A percentile compares a stretch with the other conserved stretches of the same genome.
Evolutionary conservation across 2,888 invertebrate species (phyloP).

Genomic region (Meandrusa payeni): DNA sequence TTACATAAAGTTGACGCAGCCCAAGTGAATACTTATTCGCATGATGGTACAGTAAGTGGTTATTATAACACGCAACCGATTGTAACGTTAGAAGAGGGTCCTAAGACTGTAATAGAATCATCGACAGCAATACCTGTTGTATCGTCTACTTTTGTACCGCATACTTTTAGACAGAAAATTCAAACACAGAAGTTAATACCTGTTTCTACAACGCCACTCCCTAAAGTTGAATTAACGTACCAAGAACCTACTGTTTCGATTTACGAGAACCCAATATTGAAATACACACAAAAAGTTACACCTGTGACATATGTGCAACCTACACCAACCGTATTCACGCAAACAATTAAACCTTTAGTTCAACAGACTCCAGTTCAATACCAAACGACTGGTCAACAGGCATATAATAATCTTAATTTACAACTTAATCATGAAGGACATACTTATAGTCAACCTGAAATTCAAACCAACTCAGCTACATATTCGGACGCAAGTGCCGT

Average conservation of each 20-base stretch:
- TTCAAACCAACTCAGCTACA: constrained; percentile 50
- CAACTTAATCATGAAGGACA: constrained; percentile 52
- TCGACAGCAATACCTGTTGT: constrained; percentile 50
- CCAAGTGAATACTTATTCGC: constrained; percentile 45
- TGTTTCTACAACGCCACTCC: constrained; percentile 52
- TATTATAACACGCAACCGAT: constrained; percentile 37
- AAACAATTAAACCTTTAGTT: constrained; percentile 53
- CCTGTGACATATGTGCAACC: constrained; percentile 56
- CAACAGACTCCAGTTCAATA: constrained; percentile 52
- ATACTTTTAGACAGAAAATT: constrained; percentile 44
- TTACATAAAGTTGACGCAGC: constrained; percentile 56
- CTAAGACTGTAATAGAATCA: constrained; percentile 43
- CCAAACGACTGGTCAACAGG: constrained; percentile 40
- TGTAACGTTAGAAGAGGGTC: constrained; percentile 46
- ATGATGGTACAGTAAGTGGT: constrained; percentile 43
- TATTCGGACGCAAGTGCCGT: constrained; percentile 67
- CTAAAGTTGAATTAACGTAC: constrained; percentile 50
- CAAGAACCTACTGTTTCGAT: constrained; percentile 60
- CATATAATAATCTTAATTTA: constrained; percentile 41
- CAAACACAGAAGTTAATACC: constrained; percentile 46
- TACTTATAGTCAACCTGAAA: constrained; percentile 64
- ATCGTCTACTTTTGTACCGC: constrained; percentile 41
- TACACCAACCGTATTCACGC: constrained; percentile 51
- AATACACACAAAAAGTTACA: constrained; percentile 56
- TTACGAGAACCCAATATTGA: constrained; percentile 63